Evolutionary conservation across 1,140 invertebrate species (phyloP), one percentile per base, ranked within the genome.

Genomic region (Atopsyche davidsoni): DNA sequence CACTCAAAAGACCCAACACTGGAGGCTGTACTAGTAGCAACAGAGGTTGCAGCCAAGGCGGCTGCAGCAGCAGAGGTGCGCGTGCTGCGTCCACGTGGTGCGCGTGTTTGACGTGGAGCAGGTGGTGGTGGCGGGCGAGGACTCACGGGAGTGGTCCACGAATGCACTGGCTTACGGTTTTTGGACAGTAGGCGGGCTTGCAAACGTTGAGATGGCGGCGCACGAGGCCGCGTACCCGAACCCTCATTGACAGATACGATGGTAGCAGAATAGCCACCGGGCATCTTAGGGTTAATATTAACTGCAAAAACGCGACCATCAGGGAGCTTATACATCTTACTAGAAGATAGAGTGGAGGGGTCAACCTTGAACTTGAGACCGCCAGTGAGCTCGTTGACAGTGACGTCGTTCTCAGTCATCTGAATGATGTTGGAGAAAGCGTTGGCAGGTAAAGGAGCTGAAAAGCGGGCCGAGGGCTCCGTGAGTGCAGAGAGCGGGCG

Each of bases 351-450:
- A 1, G 70, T 72, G 54, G 72, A 68, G 9, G 72, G 72, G 50
- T 75, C 70, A 4, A 75, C 68, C 11, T 69, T 59, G 51, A 75
- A 75, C 50, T 75, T 73, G 4, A 75, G 56, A 0, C 70, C 70
- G 6, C 72, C 72, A 0, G 72, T 73, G 2, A 57, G 51, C 7
- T 64, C 51, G 53, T 74, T 74, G 0, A 74, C 64, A 17, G 69
- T 68, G 4, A 74, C 72, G 49, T 74, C 72, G 44, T 72, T 68
- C 53, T 72, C 70, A 7, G 69, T 72, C 70, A 74, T 73, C 48
- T 73, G 69, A 46, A 73, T 64, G 18, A 74, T 69, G 48, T 71
- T 72, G 4, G 56, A 57, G 10, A 66, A 48, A 0, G 32, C 48
- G 11, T 23, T 36, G 17, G 31, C 22, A 3, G 48, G 35, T 2